Conservation (phyloP, 2,797 vertebrate genomes). For the Gastrophryne carolinensis region DNA sequence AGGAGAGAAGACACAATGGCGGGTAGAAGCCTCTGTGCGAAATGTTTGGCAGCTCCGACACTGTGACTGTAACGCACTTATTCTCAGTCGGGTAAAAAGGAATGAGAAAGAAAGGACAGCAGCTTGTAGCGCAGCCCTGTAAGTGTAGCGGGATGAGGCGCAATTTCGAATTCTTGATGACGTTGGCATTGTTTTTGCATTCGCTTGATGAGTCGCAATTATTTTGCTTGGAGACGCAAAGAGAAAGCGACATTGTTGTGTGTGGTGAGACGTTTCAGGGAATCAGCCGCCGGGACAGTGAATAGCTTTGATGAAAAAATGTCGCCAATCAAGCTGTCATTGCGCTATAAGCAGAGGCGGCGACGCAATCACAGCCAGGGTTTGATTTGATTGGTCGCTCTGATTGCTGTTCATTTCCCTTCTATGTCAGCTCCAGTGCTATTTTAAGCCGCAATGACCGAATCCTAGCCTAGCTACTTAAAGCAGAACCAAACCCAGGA, state of each 20-base stretch:
- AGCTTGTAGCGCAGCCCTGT: too few relatives aligned
- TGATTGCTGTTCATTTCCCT: slow-evolving; percentile 7
- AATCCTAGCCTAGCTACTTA: too few relatives aligned
- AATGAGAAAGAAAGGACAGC: too few relatives aligned
- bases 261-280: not conserved
- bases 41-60: too few relatives aligned
- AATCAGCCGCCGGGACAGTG: not conserved
- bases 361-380: not conserved
- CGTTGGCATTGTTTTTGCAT: not conserved
- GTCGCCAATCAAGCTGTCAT: slow-evolving; percentile 23
- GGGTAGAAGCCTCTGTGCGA: too few relatives aligned
- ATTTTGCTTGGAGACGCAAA: slow-evolving; percentile 5
- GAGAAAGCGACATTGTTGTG: not conserved
- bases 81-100: too few relatives aligned
- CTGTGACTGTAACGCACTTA: too few relatives aligned
- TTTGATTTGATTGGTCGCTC: not conserved
- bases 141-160: too few relatives aligned
- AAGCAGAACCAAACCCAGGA: too few relatives aligned
- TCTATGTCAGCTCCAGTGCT: not conserved
- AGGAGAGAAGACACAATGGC: too few relatives aligned
- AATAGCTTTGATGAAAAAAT: slow-evolving; percentile 6
- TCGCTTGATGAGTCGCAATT: slow-evolving; percentile 6
- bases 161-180: not conserved
- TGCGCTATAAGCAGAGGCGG: not conserved
- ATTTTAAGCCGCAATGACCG: too few relatives aligned